Base-by-base conservation (phyloP, 2,113 vertebrate genomes). In the Emberiza fucata region DNA sequence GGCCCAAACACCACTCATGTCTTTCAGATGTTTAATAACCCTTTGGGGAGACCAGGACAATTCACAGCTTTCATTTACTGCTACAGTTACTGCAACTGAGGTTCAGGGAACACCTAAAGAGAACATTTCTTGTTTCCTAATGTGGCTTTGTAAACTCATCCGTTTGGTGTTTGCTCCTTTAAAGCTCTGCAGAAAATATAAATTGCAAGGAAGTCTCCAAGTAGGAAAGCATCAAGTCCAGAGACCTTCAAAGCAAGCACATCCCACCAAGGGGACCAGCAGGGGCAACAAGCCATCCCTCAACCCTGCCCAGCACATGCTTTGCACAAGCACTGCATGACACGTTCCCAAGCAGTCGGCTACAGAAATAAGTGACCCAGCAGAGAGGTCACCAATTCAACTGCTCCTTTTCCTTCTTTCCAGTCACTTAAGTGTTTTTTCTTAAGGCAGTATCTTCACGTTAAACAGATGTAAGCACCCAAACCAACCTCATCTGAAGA, bases 271-370 rank as follows among this genome's bases (percentile, higher is more conserved):
- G 24, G 73, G 8, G 18, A 57, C 65, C 25, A 60, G 33, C 35
- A 69, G 18, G 20, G 9, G 4, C 73, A 69, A 42, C 17, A 72
- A 48, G n/a, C 12, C 57, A 75, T 28, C n/a, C 42, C 50, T 53
- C 5, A 25, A 57, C 14, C 42, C 37, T 20, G 24, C 11, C 13
- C 28, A 69, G 33, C 42, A 35, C 9, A 0, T 14, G 76, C 25
- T 39, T 31, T 29, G 25, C 0, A 1, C 3, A 2, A 22, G 22
- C 65, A 53, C n/a, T 2, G 1, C 59, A n/a, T 3, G 24, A 71
- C 31, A 48, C 5, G 11, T 20, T 81, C 61, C 50, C 31, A 53
- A 70, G 27, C 8, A 50, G 28, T 42, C 47, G 61, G 19, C 18
- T 66, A 48, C 51, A 81, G 54, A 72, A 83, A 64, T 11, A 8